Evolutionary conservation across 2,797 vertebrate genomes (phyloP), one percentile per base, ranked within the genome.

Genomic region (Falco peregrinus): DNA sequence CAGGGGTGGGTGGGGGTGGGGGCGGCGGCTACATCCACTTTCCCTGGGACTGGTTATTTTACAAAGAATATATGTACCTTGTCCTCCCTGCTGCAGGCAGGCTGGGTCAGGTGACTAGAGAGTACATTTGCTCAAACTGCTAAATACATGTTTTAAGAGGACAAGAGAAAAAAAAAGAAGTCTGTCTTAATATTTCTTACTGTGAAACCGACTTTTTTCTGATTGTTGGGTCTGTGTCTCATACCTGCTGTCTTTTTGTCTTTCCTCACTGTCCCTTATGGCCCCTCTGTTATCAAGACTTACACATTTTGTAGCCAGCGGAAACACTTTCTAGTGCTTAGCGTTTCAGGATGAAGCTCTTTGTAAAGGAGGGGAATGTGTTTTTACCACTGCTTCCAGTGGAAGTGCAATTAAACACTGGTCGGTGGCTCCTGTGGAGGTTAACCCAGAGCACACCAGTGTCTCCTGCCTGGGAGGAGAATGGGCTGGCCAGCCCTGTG

Each of bases 361-460:
- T 48, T 41, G 59, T 35, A 15, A 35, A 57, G 43, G 57, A 39
- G 67, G n/a, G 31, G 61, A 45, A 8, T 3, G 10, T 20, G 53
- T n/a, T 39, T 47, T 25, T 25, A 20, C 61, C 47, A 9, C 61
- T 21, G 39, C 29, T 53, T 28, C 39, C 54, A 25, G 35, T 29
- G 48, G 48, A n/a, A 47, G 43, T 5, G 71, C 57, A 19, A 29
- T 24, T 13, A 37, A 43, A 43, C 1, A 4, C 70, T 47, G n/a
- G 2, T 16, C 5, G 6, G 22, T 1, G 5, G 26, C 3, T 56
- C 41, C 70, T 16, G 1, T 6, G 1, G 54, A 68, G 56, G 41
- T 16, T n/a, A 26, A 41, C 10, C 24, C 48, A 3, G 41, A 21
- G 37, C 61, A 12, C 17, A 9, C 28, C 28, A 4, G 41, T 10